Conservation (phyloP, 2,888 invertebrate genomes). For the Machimus rusticus region DNA sequence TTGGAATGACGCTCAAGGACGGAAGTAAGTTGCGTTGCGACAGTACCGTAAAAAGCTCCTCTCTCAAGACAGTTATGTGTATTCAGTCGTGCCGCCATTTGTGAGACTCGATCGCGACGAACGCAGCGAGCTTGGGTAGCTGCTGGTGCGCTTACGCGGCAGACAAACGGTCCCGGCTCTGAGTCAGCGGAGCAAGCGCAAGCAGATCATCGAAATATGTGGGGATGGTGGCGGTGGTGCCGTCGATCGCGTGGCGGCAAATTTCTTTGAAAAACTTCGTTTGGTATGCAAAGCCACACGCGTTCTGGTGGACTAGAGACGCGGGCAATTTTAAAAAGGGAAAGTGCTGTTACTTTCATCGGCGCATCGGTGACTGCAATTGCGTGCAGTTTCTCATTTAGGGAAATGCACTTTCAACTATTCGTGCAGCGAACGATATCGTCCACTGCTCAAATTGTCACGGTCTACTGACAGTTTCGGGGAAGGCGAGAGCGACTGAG, state of each 20-base stretch:
- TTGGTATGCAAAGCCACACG: not conserved
- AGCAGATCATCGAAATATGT: not conserved
- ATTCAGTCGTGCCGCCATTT: not conserved
- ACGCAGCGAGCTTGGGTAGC: not conserved
- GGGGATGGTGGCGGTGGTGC: not conserved
- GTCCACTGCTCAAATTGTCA: not conserved
- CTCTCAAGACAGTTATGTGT: not conserved
- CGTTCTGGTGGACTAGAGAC: not conserved
- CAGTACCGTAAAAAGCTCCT: conserved; percentile 13
- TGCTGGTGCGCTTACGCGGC: not conserved
- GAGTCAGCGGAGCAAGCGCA: not conserved
- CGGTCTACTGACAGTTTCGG: not conserved
- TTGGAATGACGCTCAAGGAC: conserved; percentile 28
- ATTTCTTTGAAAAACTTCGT: not conserved
- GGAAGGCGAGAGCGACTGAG: not conserved
- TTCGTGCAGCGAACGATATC: not conserved
- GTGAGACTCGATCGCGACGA: not conserved
- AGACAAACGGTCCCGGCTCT: not conserved
- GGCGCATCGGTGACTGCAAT: not conserved
- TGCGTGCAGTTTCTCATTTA: not conserved
- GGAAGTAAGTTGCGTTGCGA: conserved; percentile 1
- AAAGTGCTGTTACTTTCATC: not conserved
- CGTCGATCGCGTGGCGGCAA: not conserved
- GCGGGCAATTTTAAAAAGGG: not conserved
- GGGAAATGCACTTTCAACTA: not conserved